Conservation (phyloP, 2,888 invertebrate genomes). For the Belgica antarctica region DNA sequence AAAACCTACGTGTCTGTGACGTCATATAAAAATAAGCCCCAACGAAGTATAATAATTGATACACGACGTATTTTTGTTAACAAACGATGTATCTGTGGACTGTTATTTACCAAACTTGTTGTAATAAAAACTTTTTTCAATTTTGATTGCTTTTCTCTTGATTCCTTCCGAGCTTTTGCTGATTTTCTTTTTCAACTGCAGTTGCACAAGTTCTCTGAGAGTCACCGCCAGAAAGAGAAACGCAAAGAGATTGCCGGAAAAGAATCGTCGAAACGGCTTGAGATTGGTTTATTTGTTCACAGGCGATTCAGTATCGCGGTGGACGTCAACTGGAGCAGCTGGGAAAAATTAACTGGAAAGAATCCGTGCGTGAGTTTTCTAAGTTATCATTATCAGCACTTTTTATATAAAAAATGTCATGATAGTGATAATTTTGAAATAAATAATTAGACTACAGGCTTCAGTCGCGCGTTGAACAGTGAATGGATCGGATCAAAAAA, state of each 20-base stretch:
- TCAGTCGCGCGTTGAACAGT: constrained; percentile 6
- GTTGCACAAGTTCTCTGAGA: constrained; percentile 12
- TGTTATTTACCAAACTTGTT: too few relatives aligned
- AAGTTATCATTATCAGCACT: constrained; percentile 32
- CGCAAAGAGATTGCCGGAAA: background rate
- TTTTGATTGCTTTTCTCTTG: too few relatives aligned
- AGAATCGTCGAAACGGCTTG: background rate
- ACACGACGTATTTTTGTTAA: background rate
- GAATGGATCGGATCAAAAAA: constrained; percentile 3
- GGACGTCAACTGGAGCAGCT: constrained; percentile 17
- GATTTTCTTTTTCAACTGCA: background rate
- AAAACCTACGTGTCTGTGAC: background rate
- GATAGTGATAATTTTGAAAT: constrained; percentile 34
- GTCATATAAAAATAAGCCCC: background rate
- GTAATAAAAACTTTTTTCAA: too few relatives aligned
- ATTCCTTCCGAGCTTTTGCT: background rate
- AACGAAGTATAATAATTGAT: background rate
- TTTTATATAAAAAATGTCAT: constrained; percentile 32
- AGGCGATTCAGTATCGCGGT: constrained; percentile 21
- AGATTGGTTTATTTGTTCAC: background rate
- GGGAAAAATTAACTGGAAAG: background rate
- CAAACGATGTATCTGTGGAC: background rate
- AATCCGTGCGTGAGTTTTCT: constrained; percentile 20
- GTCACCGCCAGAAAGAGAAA: background rate
- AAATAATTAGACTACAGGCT: constrained; percentile 33